Evolutionary conservation across 2,888 invertebrate species (phyloP).

Genomic region (Malachius bipustulatus): DNA sequence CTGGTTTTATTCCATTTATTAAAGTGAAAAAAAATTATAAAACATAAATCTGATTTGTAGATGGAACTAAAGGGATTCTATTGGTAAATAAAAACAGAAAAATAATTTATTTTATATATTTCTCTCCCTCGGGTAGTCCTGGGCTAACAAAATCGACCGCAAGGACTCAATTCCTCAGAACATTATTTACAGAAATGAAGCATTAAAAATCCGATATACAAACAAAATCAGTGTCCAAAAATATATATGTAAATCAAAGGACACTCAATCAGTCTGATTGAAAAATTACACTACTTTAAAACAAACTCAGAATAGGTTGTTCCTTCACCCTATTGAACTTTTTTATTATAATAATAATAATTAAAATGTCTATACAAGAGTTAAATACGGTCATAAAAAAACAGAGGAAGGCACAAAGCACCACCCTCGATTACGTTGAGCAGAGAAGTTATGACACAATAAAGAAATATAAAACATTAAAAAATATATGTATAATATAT

Average conservation of each 20-base stretch:
- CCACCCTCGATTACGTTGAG: constrained; percentile 30
- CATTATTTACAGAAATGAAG: constrained; percentile 19
- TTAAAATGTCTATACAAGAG: constrained; percentile 22
- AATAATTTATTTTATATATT: constrained; percentile 32
- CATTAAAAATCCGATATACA: constrained; percentile 22
- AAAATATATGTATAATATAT: constrained; percentile 19
- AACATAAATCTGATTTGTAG: too few relatives aligned
- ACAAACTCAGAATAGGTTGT: too few relatives aligned
- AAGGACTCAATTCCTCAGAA: constrained; percentile 31
- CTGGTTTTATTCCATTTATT: too few relatives aligned
- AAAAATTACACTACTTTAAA: too few relatives aligned
- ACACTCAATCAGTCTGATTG: constrained; percentile 27
- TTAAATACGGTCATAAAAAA: constrained; percentile 33
- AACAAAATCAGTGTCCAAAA: too few relatives aligned
- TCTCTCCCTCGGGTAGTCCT: constrained; percentile 39
- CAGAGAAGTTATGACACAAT: constrained; percentile 36
- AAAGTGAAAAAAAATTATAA: too few relatives aligned
- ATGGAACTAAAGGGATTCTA: too few relatives aligned
- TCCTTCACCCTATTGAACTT: too few relatives aligned
- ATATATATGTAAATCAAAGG: too few relatives aligned
- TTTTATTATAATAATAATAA: too few relatives aligned
- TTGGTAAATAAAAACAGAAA: too few relatives aligned
- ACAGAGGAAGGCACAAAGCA: constrained; percentile 36
- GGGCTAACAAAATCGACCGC: constrained; percentile 37
- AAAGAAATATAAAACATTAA: constrained; percentile 23